Base-by-base conservation (phyloP, 1,140 invertebrate genomes). In the Sinella curviseta region DNA sequence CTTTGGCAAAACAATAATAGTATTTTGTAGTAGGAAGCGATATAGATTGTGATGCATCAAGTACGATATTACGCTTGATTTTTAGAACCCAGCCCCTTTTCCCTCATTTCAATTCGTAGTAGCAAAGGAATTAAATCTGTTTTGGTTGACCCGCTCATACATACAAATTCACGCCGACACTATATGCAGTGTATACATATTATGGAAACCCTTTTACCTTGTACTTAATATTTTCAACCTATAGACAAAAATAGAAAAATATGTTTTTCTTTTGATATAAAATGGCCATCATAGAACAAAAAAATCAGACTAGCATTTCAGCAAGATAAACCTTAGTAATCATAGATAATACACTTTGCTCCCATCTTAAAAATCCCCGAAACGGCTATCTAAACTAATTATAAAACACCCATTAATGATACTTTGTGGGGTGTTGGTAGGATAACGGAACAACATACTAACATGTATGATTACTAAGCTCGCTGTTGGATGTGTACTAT, bases 251-350 rank as follows among this genome's bases (percentile, higher is more conserved):
- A 14, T 17, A 60, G 55, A 60, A 60, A 60, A 14, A 14, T 14
- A 60, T 3, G 3, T 14, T 60, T 60, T 60, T 24, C 55, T 60
- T 60, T 60, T 14, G 55, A 60, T 17, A 48, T n/a, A 48, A 60
- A 60, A 60, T 60, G 55, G 55, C 55, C 55, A 60, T 60, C 24
- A 60, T 8, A 60, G 55, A 48, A 48, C 39, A 60, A 60, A 60
- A 26, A 60, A 60, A 60, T 60, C 55, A 60, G 55, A 60, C 55
- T 60, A 60, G 55, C 14, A n/a, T 60, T 24, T 14, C 55, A 60
- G n/a, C 55, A 60, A 60, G 3, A 8, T 48, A 12, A 8, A 14
- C 55, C 24, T 60, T 12, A 60, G 55, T 60, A 60, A 60, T 60
- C 55, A 60, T 48, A 60, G n/a, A n/a, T n/a, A n/a, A n/a, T n/a